A percentile compares a stretch with the other conserved stretches of the same genome.
Conservation (phyloP, 2,797 vertebrate genomes). For the Graptemys geographica region DNA sequence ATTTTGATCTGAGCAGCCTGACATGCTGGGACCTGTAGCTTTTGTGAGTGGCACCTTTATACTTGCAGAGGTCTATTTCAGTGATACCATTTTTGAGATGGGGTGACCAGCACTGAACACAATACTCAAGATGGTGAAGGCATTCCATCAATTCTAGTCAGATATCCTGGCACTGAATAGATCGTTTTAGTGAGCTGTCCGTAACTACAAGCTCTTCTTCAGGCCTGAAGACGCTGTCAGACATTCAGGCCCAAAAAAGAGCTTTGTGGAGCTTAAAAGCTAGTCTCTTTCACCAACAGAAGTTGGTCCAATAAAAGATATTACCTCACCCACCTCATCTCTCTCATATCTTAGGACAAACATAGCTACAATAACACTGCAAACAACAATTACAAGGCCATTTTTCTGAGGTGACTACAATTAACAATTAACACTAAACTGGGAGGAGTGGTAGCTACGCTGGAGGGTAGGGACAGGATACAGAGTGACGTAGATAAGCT, state of each 20-base stretch:
- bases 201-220: neutral
- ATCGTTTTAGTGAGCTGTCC: conserved; percentile 5
- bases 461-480: too few relatives aligned
- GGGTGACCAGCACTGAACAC: neutral
- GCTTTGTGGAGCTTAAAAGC: too few relatives aligned
- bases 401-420: conserved; percentile 72
- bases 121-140: neutral
- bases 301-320: too few relatives aligned
- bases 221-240: too few relatives aligned
- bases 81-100: neutral
- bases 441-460: too few relatives aligned
- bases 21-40: neutral
- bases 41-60: too few relatives aligned
- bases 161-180: neutral
- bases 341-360: neutral
- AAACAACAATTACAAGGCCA: conserved; percentile 59
- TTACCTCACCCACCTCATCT: too few relatives aligned
- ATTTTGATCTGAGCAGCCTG: neutral
- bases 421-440: neutral
- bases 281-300: too few relatives aligned
- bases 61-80: neutral
- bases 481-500: too few relatives aligned
- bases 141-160: conserved; percentile 1
- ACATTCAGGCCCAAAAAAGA: too few relatives aligned
- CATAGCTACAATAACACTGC: neutral